These are phyloP conservation scores for Eurystomus gularis DNA, from an alignment of 2,113 vertebrate species.

Conservation along the genomic window DNA sequence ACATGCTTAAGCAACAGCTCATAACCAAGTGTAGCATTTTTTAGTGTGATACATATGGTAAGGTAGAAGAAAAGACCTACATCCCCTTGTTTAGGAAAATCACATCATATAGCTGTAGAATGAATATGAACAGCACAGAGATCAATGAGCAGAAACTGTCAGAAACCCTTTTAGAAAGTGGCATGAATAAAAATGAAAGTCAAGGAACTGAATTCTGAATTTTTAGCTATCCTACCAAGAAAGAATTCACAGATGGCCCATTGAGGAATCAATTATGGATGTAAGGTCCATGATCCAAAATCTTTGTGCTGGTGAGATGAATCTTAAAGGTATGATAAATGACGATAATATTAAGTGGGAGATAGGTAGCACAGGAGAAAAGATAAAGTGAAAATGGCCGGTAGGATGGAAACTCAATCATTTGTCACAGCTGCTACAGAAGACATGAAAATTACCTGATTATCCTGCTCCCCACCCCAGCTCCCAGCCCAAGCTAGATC, in stretches of 20 bases:
- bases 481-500: background rate
- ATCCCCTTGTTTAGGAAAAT: background rate
- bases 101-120: background rate
- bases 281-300: background rate
- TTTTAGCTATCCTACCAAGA: conserved; percentile 1
- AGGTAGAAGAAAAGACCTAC: background rate
- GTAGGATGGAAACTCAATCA: background rate
- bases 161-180: background rate
- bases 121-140: background rate
- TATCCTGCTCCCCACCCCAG: background rate
- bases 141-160: background rate
- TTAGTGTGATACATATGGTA: background rate
- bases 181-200: conserved; percentile 7
- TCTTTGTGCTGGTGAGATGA: conserved; percentile 1
- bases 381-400: background rate
- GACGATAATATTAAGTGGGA: background rate
- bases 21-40: background rate
- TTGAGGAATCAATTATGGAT: conserved; percentile 38
- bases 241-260: conserved; percentile 2
- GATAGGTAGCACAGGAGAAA: background rate
- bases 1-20: background rate
- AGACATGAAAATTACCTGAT: background rate
- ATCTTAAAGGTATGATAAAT: conserved; percentile 8
- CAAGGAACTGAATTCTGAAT: background rate
- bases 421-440: background rate